Evolutionary conservation across 2,113 vertebrate species (phyloP).

Genomic region (Piaya cayana): DNA sequence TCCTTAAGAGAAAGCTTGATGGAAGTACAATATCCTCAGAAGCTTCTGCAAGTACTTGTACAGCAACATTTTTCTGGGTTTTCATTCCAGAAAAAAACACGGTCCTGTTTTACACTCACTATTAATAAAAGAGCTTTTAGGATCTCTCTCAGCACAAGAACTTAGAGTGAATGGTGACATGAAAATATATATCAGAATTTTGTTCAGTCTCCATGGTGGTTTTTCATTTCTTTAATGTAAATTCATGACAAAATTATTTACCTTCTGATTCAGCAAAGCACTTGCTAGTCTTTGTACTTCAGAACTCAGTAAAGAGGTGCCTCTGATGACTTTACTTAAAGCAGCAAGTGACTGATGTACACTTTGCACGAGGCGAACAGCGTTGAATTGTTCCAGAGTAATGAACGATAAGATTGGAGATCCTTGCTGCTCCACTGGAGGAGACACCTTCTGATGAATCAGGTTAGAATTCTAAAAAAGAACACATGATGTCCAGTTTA

Average conservation of each 20-base stretch:
- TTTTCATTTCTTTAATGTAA: background rate
- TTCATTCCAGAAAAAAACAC: background rate
- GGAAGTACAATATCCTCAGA: background rate
- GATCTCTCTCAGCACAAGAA: background rate
- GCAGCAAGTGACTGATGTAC: constrained; percentile 95
- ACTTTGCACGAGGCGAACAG: constrained; percentile 88
- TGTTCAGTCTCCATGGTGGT: background rate
- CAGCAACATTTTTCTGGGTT: background rate
- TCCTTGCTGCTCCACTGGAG: constrained; percentile 84
- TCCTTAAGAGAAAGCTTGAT: background rate
- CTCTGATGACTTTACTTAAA: constrained; percentile 96
- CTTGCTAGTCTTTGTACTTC: constrained; percentile 90
- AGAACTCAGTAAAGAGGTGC: constrained; percentile 86
- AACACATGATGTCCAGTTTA: background rate
- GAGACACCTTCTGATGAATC: constrained; percentile 91
- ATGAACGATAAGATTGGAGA: constrained; percentile 91
- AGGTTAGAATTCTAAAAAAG: constrained; percentile 86
- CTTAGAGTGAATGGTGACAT: background rate
- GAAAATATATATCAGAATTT: background rate
- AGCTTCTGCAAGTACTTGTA: background rate
- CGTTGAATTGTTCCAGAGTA: constrained; percentile 89
- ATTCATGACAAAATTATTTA: constrained; percentile 52
- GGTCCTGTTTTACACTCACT: background rate
- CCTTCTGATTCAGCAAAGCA: constrained; percentile 94
- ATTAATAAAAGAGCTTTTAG: background rate